Percentiles rank a stretch among this genome's conserved stretches.
phyloP scores from a whole-genome alignment of 2,113 vertebrate species.

The Zapornia atra region DNA sequence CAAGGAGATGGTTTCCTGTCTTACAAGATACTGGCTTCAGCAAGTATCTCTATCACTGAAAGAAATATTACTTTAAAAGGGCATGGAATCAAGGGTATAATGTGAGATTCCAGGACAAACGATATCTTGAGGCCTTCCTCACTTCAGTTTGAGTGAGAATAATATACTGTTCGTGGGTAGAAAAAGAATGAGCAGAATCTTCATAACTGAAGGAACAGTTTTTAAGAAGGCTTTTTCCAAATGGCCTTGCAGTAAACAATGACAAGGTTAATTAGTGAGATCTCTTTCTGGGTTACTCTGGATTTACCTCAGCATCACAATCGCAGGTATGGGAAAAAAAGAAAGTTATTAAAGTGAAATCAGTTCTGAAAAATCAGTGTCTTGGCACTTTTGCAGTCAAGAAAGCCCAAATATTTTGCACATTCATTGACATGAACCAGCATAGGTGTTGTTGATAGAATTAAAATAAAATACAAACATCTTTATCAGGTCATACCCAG shows the following conservation, averaged over 20 bases:
- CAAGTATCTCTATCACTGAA: background rate
- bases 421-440: background rate
- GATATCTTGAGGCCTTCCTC: background rate
- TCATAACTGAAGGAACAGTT: background rate
- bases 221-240: background rate
- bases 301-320: background rate
- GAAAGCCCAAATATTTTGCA: background rate
- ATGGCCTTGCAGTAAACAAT: background rate
- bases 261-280: background rate
- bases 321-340: background rate
- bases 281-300: background rate
- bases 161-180: background rate
- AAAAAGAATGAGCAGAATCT: background rate
- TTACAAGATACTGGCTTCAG: background rate
- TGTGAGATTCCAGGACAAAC: background rate
- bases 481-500: background rate
- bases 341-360: background rate
- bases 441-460: background rate
- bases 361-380: background rate
- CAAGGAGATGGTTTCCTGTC: background rate
- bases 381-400: background rate
- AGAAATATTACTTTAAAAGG: background rate
- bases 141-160: background rate
- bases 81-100: background rate
- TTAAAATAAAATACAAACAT: background rate